Evolutionary conservation across 2,113 vertebrate species (phyloP), one percentile per base, ranked within the genome.

Genomic region (Hirundichthys speculiger): DNA sequence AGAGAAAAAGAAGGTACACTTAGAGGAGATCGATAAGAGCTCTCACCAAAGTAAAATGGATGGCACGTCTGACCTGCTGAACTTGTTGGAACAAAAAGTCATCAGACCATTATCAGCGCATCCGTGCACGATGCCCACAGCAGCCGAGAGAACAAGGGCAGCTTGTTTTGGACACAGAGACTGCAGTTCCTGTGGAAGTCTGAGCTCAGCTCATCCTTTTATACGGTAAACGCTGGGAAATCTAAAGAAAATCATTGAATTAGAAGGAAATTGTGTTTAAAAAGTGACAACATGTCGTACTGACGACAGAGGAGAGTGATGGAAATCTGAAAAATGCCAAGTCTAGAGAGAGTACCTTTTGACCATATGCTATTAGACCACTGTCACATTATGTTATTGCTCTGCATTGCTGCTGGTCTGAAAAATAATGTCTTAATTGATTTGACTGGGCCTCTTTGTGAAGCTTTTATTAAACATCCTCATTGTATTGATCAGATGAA

Each of bases 81-180:
- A 84, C 82, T 79, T 73, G 78, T 69, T 81, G 67, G 73, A 86
- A 86, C 82, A 82, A 75, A 84, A 84, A 82, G 80, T 80, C 88
- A 68, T 82, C 70, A 42, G 78, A 68, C 75, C 70, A 77, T 80
- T 84, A 86, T 83, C 64, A 25, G 80, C 48, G 79, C 60, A 43
- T 70, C 66, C 25, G 48, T 66, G 56, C 74, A 53, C 46, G 75
- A 82, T 49, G 50, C 65, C 47, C 48, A 43, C 60, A 64, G 50
- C 57, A 42, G 41, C 60, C 11, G 45, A 48, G 67, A 27, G 56
- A 64, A 72, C 58, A 64, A 77, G 72, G 62, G 53, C 38, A 41
- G 60, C 59, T 61, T 54, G 52, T 39, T 57, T 70, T 48, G 53
- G 65, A 69, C 63, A 60, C 50, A 19, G 13, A 45, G 13, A 5